Conservation (phyloP, 2,113 vertebrate genomes). For the Proterorhinus semilunaris region DNA sequence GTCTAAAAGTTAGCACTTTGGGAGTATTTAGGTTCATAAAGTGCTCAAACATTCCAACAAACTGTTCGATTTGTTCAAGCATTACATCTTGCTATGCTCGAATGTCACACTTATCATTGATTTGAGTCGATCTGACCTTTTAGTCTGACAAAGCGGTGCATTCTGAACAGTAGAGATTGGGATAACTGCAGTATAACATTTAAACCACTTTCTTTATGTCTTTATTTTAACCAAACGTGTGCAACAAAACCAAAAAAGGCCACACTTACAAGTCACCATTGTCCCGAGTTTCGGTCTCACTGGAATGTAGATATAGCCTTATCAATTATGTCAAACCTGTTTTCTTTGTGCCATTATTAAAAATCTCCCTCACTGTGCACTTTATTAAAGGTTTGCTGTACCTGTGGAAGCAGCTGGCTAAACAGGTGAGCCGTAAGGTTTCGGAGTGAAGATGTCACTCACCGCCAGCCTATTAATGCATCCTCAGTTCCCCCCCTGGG, state of each 20-base stretch:
- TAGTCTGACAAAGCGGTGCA: not conserved
- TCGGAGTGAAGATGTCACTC: conserved; percentile 43
- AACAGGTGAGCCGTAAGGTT: conserved; percentile 25
- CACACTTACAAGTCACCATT: not conserved
- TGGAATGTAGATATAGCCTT: not conserved
- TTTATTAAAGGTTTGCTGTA: conserved; percentile 9
- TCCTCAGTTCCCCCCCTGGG: conserved; percentile 17
- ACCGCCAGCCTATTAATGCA: conserved; percentile 45
- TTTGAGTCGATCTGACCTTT: no score
- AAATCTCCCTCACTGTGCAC: conserved; percentile 3
- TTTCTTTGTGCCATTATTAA: not conserved
- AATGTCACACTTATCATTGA: not conserved
- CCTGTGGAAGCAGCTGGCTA: conserved; percentile 22
- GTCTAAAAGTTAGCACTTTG: not conserved
- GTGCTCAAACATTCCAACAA: not conserved
- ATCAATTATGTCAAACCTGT: not conserved
- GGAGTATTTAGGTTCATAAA: not conserved
- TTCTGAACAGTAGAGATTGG: no score
- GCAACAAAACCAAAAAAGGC: no score
- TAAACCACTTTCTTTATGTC: no score
- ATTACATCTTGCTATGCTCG: not conserved
- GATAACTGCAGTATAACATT: no score
- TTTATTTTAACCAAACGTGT: no score
- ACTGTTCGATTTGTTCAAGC: not conserved
- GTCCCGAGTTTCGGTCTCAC: not conserved